Evolutionary conservation across 2,113 vertebrate species (phyloP).

Genomic region (Phrynosoma blainvillii): DNA sequence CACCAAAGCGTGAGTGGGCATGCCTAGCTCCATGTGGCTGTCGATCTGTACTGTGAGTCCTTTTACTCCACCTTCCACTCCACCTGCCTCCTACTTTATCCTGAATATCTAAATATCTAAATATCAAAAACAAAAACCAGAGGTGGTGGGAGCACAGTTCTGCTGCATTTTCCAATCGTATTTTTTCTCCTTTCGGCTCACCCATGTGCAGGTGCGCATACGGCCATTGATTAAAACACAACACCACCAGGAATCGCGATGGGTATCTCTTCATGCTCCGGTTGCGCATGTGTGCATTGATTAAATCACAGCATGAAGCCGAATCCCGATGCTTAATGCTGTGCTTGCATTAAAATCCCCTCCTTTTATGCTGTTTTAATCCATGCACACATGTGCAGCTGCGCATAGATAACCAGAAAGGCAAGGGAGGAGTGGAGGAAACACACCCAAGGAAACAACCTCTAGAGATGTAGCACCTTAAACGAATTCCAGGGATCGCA

Average conservation of each 20-base stretch:
- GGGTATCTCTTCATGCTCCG: too few species aligned
- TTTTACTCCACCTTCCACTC: background rate
- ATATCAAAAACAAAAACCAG: background rate
- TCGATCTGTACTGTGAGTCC: background rate
- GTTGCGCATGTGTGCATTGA: background rate
- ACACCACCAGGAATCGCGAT: background rate
- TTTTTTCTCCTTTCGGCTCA: too few species aligned
- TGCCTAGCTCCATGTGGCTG: too few species aligned
- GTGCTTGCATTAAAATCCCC: background rate
- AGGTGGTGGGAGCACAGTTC: background rate
- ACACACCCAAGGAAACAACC: background rate
- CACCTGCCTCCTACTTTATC: background rate
- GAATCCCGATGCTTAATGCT: background rate
- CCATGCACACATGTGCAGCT: too few species aligned
- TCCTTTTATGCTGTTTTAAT: background rate
- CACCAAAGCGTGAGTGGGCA: background rate
- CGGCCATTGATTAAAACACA: background rate
- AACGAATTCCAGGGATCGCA: background rate
- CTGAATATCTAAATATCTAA: background rate
- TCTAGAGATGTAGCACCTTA: too few species aligned
- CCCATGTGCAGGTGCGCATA: background rate
- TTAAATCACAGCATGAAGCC: background rate
- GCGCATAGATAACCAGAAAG: background rate
- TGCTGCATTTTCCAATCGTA: background rate
- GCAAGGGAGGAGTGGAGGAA: background rate